Evolutionary conservation across 1,140 invertebrate species (phyloP), one percentile per base, ranked within the genome.

Genomic region (Drosophila serrata): DNA sequence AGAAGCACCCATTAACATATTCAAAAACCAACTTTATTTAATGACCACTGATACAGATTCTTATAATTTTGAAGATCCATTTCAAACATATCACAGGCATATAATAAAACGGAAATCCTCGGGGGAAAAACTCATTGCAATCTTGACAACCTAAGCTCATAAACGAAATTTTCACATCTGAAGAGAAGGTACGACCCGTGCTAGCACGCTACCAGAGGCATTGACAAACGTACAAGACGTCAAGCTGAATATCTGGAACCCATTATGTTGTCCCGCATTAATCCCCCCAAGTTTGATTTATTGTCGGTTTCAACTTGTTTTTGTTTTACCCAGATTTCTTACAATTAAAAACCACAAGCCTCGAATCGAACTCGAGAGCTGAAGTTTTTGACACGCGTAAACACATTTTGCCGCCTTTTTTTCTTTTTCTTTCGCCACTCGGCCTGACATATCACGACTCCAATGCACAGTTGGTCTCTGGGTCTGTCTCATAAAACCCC

Each of bases 131-230:
- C n/a, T n/a, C n/a, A n/a, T n/a, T n/a, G n/a, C n/a, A n/a, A n/a
- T n/a, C n/a, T n/a, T n/a, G n/a, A n/a, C n/a, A n/a, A n/a, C n/a
- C n/a, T n/a, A n/a, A n/a, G n/a, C n/a, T n/a, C n/a, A n/a, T n/a
- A n/a, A n/a, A n/a, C n/a, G n/a, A n/a, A n/a, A n/a, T n/a, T n/a
- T n/a, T n/a, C n/a, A n/a, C n/a, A n/a, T n/a, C n/a, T n/a, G 90
- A 94, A 46, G 95, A 96, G 57, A 97, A 98, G 93, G 96, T 99
- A 0, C 81, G 95, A 43, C 97, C 97, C n/a, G 90, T 97, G 35
- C 63, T 85, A 55, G 64, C 67, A 31, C 72, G 48, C 33, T 87
- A 87, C 51, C 42, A 0, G 76, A 90, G 17, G 76, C 72, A 35
- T 17, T 87, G 6, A 69, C 69, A 31, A 70, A 6, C 24, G 80